Percentiles rank a stretch among this genome's conserved stretches.
These are phyloP conservation scores for Dromococcyx pavoninus DNA, from an alignment of 2,797 vertebrate species.

Conservation along the genomic window DNA sequence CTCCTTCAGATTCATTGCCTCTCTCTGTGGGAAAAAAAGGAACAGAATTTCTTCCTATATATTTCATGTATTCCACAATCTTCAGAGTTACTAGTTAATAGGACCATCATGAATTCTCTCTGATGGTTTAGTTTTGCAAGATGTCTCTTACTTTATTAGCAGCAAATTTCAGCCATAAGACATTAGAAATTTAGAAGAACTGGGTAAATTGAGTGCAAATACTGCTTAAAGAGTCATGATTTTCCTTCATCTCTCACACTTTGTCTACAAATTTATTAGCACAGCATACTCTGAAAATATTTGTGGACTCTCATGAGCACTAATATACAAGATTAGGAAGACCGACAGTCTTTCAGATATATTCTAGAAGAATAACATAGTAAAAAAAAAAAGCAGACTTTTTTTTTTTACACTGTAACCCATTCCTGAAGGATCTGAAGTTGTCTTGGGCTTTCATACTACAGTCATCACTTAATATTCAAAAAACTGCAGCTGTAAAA, in stretches of 20 bases:
- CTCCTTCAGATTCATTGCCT: not conserved
- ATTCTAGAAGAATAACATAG: not conserved
- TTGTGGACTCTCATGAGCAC: not conserved
- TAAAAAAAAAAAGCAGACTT: not conserved
- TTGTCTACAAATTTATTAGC: not conserved
- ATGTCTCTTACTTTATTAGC: not conserved
- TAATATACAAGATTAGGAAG: not conserved
- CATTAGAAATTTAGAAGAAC: not conserved
- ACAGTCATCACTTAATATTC: not conserved
- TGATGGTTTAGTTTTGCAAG: not conserved
- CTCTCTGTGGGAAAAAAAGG: not conserved
- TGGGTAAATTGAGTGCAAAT: not conserved
- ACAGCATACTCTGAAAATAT: not conserved
- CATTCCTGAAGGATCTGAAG: not conserved
- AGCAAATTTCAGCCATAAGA: not conserved
- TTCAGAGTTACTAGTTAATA: not conserved
- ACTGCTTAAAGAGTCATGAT: not conserved
- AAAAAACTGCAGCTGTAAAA: not conserved
- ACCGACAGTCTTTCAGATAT: not conserved
- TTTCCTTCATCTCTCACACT: not conserved
- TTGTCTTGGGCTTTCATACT: not conserved
- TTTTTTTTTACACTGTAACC: not conserved
- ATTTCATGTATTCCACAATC: not conserved
- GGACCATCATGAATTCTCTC: not conserved
- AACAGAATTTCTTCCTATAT: not conserved